Base-by-base conservation (phyloP, 2,113 vertebrate species). In the Scomber japonicus region DNA sequence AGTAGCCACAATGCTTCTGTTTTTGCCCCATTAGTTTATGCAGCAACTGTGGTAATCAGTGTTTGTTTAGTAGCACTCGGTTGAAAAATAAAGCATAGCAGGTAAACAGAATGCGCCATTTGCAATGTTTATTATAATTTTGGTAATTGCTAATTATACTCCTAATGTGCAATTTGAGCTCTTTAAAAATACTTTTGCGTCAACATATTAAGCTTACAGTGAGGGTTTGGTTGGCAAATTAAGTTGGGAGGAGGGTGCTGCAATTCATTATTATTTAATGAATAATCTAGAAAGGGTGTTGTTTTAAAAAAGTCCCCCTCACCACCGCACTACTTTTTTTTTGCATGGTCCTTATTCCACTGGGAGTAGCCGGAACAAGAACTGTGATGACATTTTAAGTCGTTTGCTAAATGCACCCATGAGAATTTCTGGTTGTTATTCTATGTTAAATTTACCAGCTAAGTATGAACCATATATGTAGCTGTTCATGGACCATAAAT, bases 341-440 rank as follows among this genome's bases (percentile, higher is more conserved):
- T 62, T 27, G 11, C 64, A 57, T 11, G 15, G 44, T 71, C 61
- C 40, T 56, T 71, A 69, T 80, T 77, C 24, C 44, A 27, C 59
- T 74, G 86, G 89, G 89, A 90, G 68, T 13, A 66, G 78, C 78
- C 48, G 67, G 46, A 89, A 82, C 65, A 53, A 80, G 88, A 78
- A 69, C 66, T 40, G 68, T 65, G 88, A 89, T 89, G 82, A 92
- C 81, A 86, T 90, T 88, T 79, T 61, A 85, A 88, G 85, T 49
- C 75, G 73, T 73, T 82, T 71, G 50, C 81, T 85, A 88, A 92
- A 90, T 80, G 68, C 55, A 71, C 90, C 84, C 89, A 27, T 31
- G 87, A 86, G 89, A 78, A 65, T 68, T 80, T 81, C 65, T 16
- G 65, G 56, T 88, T 92, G 89, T 92, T 94, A 76, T 93, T 86